Base-by-base conservation (phyloP, 2,888 invertebrate genomes). In the Drosophila anomalata region DNA sequence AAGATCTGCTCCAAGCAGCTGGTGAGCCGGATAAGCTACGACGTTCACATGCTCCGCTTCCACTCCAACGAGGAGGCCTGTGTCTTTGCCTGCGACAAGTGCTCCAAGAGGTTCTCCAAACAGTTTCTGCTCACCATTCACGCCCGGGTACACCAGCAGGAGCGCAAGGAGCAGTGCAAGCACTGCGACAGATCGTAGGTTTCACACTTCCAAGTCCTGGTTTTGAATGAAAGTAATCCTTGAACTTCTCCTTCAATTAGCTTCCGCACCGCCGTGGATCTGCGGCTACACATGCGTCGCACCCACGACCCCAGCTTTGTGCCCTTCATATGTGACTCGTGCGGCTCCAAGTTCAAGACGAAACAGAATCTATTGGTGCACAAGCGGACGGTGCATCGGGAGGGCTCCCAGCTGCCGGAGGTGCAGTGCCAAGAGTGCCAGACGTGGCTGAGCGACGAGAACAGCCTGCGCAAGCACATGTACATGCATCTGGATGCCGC, bases 321-420 rank as follows among this genome's bases (percentile, higher is more conserved):
- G 42, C 73, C 73, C 36, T 71, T 76, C 17, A 76, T 76, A 29
- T 76, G 76, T 33, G 76, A 76, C 31, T 57, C 61, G 31, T 76
- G 76, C 46, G 76, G 76, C 22, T 56, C 70, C 48, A 60, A 70
- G 51, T 76, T 76, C 33, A 77, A 74, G 52, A 77, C 70, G 24
- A 77, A 76, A n/a, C 75, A 77, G 47, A 76, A 77, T 46, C 62
- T 76, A 22, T 33, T 60, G 7, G 65, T 69, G 7, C 76, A 76
- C 56, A 66, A 74, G 46, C 62, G 74, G 12, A 70, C 59, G 17
- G 70, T 77, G 6, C 76, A 76, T 20, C 57, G 60, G 7, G 70
- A 71, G 22, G 71, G 75, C 29, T 73, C 72, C n/a, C 69, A 67
- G 46, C 52, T 73, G 56, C 70, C 70, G 12, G 73, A 76, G 42